Evolutionary conservation across 1,140 invertebrate genomes (phyloP).

Genomic region (Phocides pigmalion): DNA sequence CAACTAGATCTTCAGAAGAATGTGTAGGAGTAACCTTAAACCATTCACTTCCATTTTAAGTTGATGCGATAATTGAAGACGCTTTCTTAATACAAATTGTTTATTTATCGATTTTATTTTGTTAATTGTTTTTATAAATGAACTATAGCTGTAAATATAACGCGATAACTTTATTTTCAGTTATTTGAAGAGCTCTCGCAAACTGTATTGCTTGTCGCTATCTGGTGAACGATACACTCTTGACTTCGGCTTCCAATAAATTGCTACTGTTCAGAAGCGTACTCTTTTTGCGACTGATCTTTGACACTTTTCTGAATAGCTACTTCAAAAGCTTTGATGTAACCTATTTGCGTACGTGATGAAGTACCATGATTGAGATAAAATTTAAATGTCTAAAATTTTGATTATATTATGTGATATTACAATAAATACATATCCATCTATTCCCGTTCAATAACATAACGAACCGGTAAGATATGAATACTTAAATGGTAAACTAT

Average conservation of each 20-base stretch:
- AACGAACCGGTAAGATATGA: no score
- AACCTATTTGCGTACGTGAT: neutral
- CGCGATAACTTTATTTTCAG: neutral
- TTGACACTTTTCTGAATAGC: slow-evolving; percentile 11
- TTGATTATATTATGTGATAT: no score
- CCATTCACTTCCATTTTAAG: no score
- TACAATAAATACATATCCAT: no score
- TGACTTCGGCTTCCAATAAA: slow-evolving; percentile 42
- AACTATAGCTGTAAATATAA: slow-evolving; percentile 11
- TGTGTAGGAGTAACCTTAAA: no score
- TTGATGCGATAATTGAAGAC: no score
- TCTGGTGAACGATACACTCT: slow-evolving; percentile 42
- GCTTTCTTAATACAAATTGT: no score
- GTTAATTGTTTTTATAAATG: no score
- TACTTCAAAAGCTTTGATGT: slow-evolving; percentile 9
- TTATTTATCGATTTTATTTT: no score
- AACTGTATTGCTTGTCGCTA: slow-evolving; percentile 39
- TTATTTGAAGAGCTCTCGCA: slow-evolving; percentile 25
- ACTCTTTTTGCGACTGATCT: slow-evolving; percentile 35
- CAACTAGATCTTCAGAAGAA: no score
- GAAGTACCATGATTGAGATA: neutral
- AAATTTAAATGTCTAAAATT: neutral
- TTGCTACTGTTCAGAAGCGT: slow-evolving; percentile 39
- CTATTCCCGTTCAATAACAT: no score
- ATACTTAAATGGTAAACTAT: neutral